Percentiles rank a stretch among this genome's conserved stretches.
Evolutionary conservation across 2,888 invertebrate species (phyloP).

Genomic region (Polyploca ridens): DNA sequence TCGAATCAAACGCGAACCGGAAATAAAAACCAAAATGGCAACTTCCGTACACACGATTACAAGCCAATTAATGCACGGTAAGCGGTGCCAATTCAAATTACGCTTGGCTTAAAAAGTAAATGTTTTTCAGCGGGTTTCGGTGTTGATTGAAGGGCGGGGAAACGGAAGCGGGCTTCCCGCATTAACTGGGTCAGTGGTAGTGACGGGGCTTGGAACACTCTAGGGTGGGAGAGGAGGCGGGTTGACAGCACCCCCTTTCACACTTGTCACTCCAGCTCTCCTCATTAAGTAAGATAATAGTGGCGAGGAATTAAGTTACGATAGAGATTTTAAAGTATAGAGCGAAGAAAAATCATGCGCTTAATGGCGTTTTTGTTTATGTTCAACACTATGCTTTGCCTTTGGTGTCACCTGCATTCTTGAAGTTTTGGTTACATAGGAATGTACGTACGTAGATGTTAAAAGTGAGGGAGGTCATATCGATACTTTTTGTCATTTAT

Average conservation of each 20-base stretch:
- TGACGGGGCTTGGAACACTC: slow-evolving; percentile 20
- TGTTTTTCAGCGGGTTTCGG: slow-evolving; percentile 44
- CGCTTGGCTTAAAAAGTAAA: background rate
- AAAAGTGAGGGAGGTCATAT: no score
- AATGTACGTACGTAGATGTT: no score
- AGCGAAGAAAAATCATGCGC: background rate
- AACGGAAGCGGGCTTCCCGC: slow-evolving; percentile 45
- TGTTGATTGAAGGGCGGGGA: slow-evolving; percentile 45
- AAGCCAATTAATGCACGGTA: background rate
- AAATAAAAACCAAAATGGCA: background rate
- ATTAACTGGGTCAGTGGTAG: slow-evolving; percentile 44
- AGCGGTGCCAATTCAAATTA: background rate
- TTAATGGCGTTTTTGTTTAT: slow-evolving; percentile 17
- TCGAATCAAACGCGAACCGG: background rate
- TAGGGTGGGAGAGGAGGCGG: background rate
- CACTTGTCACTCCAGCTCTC: slow-evolving; percentile 42
- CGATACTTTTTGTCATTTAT: no score
- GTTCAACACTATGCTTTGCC: background rate
- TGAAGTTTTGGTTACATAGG: no score
- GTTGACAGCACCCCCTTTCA: slow-evolving; percentile 25
- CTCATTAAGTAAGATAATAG: slow-evolving; percentile 42
- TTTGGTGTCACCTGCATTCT: slow-evolving; percentile 23
- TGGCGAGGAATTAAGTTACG: slow-evolving; percentile 20
- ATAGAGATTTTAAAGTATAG: background rate
- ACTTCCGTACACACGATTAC: background rate